A percentile compares a stretch with the other conserved stretches of the same genome.
These are phyloP conservation scores for Plebejus melissa DNA, from an alignment of 2,888 invertebrate species.

Conservation along the genomic window DNA sequence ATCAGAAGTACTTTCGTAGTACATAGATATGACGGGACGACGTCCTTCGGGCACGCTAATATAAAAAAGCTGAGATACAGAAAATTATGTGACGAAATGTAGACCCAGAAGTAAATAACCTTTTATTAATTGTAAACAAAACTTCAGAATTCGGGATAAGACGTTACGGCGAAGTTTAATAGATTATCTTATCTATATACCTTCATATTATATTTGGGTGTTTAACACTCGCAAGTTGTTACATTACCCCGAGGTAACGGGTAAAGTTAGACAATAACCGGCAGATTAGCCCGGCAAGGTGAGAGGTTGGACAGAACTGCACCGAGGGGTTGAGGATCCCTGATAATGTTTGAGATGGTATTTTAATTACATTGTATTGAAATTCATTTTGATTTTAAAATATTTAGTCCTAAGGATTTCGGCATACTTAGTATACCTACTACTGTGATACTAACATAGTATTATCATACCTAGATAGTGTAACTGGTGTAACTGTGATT, in stretches of 20 bases:
- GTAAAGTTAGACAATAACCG: conserved; percentile 60
- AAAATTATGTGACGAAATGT: background rate
- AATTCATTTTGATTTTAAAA: background rate
- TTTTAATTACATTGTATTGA: conserved; percentile 10
- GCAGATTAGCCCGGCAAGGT: conserved; percentile 37
- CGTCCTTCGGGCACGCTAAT: no score
- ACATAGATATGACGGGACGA: no score
- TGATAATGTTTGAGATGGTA: conserved; percentile 17
- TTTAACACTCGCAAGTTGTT: conserved; percentile 41
- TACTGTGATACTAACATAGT: no score
- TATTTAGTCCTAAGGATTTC: no score
- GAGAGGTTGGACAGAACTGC: conserved; percentile 30
- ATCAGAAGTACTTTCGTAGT: no score
- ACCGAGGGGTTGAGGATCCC: conserved; percentile 20
- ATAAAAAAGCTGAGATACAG: no score
- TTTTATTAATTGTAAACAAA: background rate
- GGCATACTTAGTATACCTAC: no score
- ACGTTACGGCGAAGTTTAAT: conserved; percentile 29
- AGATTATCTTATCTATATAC: conserved; percentile 25
- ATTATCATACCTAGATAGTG: no score
- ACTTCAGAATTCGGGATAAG: background rate
- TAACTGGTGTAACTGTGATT: no score
- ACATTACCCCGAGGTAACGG: conserved; percentile 45
- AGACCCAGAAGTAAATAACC: background rate
- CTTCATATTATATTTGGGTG: conserved; percentile 27